Conservation (phyloP, 2,113 vertebrate genomes). For the Caranx ignobilis region DNA sequence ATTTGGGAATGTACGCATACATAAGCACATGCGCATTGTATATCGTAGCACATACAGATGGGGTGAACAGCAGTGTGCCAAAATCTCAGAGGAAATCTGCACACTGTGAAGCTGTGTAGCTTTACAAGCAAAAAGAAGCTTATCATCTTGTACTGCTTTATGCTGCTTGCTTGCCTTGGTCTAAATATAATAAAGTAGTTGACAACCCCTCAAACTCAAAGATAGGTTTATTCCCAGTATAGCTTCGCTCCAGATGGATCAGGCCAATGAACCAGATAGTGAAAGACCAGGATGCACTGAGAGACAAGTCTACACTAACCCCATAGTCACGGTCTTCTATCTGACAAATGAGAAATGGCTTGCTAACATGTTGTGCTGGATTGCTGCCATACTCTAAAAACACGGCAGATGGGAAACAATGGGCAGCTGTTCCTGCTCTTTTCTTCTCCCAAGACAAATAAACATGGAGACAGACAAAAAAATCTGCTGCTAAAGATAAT, state of each 20-base stretch:
- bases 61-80: not conserved
- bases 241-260: conserved; percentile 56
- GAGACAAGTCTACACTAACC: conserved; percentile 53
- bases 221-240: conserved; percentile 53
- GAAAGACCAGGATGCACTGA: conserved; percentile 41
- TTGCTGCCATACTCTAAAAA: conserved; percentile 52
- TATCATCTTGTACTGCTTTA: conserved; percentile 24
- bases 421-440: conserved; percentile 42
- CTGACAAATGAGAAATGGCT: conserved; percentile 60
- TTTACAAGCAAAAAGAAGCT: conserved; percentile 15
- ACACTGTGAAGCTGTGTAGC: not conserved
- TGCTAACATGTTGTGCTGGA: conserved; percentile 41
- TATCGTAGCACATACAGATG: not conserved
- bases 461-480: not conserved
- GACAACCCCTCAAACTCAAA: conserved; percentile 49
- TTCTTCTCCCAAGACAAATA: conserved; percentile 41
- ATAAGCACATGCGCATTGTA: not conserved
- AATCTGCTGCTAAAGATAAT: conserved; percentile 12
- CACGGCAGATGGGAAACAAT: conserved; percentile 58
- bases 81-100: conserved; percentile 32
- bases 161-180: conserved; percentile 28
- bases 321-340: conserved; percentile 25
- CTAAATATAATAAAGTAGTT: conserved; percentile 50
- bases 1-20: not conserved
- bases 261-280: conserved; percentile 63